Base-by-base conservation (phyloP, 2,113 vertebrate species). In the Boulengeromyrus knoepffleri region DNA sequence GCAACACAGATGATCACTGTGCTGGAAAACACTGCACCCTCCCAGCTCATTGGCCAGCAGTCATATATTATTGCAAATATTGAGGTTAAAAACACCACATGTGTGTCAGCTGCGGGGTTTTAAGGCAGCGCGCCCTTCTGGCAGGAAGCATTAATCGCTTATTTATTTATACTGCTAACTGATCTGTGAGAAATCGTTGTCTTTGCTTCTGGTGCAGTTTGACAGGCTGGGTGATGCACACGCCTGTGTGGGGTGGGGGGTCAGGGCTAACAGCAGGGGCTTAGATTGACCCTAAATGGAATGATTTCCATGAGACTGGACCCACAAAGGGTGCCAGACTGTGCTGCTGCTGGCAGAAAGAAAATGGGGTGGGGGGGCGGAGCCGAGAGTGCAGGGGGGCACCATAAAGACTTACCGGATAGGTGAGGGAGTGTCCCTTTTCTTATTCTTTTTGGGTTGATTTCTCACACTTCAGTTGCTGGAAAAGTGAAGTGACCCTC, bases 301-400 rank as follows among this genome's bases (percentile, higher is more conserved):
- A 90, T 88, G 80, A 90, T 90, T 88, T 90, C 89, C 83, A 89
- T 90, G 88, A 88, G 31, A 80, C 45, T 85, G 90, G 80, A 88
- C 15, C 62, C 50, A 90, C 90, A 88, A 88, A 90, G 52, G 50
- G 50, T 83, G 91, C 52, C 15, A 49, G 45, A 49, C 24, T 24
- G 45, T 92, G 83, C 92, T 91, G 92, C 92, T 93, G 90, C 93
- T 93, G 92, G 93, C 92, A 94, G 46, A 47, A 47, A 47, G 46
- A 9, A 96, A 95, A 95, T 24, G 90, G 36, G 36, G 17, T 13
- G 13, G 50, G 50, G 50, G 49, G 47, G 5, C 15, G 27, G 27
- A 31, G 2, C 66, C 0, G 21, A 74, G 27, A 77, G 3, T 31
- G 17, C 13, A 21, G 53, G 13, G 52, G 50, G 50, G 50, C 52